A percentile compares a stretch with the other conserved stretches of the same genome.
These are phyloP conservation scores for Camelus bactrianus DNA, from an alignment of 2,113 vertebrate genomes.

Conservation along the genomic window DNA sequence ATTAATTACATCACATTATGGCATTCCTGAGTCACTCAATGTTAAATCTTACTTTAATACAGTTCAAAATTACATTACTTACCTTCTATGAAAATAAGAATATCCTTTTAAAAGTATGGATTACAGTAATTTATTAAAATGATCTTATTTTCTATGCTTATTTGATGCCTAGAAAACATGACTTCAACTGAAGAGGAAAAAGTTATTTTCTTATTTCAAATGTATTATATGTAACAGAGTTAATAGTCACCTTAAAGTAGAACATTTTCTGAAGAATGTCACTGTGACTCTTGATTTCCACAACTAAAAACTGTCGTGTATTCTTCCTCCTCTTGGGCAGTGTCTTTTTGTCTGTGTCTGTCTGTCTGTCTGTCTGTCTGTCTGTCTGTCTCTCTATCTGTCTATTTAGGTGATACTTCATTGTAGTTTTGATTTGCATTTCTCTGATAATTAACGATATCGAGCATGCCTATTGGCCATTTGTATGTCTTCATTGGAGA, in stretches of 20 bases:
- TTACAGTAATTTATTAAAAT: conserved; percentile 51
- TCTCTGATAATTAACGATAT: too few relatives aligned
- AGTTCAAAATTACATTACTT: conserved; percentile 28
- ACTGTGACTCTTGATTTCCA: neutral
- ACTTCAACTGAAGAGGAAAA: neutral
- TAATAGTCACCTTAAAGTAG: neutral
- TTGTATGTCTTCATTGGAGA: too few relatives aligned
- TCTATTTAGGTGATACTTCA: too few relatives aligned
- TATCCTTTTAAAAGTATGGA: conserved; percentile 73
- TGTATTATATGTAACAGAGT: neutral
- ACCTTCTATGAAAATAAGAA: conserved; percentile 68
- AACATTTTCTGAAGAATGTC: neutral
- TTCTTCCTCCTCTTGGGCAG: neutral
- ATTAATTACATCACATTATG: conserved; percentile 86
- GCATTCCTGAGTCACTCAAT: conserved; percentile 80
- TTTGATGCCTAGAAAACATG: neutral
- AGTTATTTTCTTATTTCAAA: neutral
- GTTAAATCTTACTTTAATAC: conserved; percentile 81
- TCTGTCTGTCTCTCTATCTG: too few relatives aligned
- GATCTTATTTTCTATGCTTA: neutral
- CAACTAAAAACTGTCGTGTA: neutral
- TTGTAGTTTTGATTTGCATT: too few relatives aligned
- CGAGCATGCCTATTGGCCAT: too few relatives aligned
- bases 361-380: too few relatives aligned
- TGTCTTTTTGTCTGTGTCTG: too few relatives aligned